Conservation (phyloP, 1,140 invertebrate species). For the Drosophila kohkoa region DNA sequence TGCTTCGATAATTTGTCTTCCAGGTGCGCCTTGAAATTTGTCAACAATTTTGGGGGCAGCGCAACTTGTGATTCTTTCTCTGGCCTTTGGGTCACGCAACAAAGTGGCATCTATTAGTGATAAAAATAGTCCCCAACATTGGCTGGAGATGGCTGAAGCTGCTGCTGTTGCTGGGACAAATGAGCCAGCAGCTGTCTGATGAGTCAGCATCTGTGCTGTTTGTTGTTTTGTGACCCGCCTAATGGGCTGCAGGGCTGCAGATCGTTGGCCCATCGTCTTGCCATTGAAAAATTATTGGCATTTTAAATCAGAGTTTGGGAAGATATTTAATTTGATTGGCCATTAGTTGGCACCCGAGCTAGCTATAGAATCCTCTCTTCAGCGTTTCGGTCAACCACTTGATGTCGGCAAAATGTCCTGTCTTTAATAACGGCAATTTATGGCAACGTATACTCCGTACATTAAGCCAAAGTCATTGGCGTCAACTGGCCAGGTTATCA, state of each 20-base stretch:
- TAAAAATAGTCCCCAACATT: conserved; percentile 66
- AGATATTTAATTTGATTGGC: conserved; percentile 55
- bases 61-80: conserved; percentile 71
- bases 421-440: conserved; percentile 58
- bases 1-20: conserved; percentile 74
- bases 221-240: conserved; percentile 30
- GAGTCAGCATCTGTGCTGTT: conserved; percentile 63
- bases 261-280: conserved; percentile 4
- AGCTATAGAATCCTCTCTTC: background rate
- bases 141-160: background rate
- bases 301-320: conserved; percentile 66
- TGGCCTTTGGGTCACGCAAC: conserved; percentile 41
- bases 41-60: conserved; percentile 77
- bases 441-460: conserved; percentile 31
- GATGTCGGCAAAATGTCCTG: conserved; percentile 39
- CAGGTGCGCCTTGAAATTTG: conserved; percentile 81
- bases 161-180: conserved; percentile 43
- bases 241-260: conserved; percentile 25
- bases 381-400: conserved; percentile 33
- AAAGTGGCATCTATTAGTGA: conserved; percentile 80
- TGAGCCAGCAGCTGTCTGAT: conserved; percentile 65
- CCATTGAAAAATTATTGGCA: conserved; percentile 65
- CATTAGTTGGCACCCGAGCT: conserved; percentile 21
- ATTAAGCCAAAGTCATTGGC: conserved; percentile 47
- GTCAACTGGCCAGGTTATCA: conserved; percentile 39